A percentile compares a stretch with the other conserved stretches of the same genome.
phyloP scores from a whole-genome alignment of 2,888 invertebrate genomes.

The Rhodophaea formosa region DNA sequence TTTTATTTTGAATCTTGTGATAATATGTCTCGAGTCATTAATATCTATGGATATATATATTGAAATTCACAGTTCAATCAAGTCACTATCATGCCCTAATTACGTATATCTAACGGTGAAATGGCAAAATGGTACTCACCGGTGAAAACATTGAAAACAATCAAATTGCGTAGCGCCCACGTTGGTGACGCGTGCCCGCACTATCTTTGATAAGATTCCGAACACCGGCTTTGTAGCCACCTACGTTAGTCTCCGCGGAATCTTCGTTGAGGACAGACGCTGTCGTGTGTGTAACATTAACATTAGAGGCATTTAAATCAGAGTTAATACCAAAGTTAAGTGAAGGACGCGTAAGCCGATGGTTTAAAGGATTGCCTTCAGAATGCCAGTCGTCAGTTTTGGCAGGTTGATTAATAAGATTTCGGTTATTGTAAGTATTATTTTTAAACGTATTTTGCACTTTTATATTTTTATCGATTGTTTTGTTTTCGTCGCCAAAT shows the following conservation, averaged over 20 bases:
- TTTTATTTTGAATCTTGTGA: no score
- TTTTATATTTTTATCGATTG: neutral
- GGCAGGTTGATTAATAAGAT: constrained; percentile 11
- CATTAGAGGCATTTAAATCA: neutral
- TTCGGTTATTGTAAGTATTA: constrained; percentile 6
- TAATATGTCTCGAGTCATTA: no score
- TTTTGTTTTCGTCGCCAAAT: neutral
- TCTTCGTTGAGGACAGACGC: neutral
- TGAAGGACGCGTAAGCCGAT: constrained; percentile 13
- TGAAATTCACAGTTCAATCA: neutral
- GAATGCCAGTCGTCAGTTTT: constrained; percentile 15
- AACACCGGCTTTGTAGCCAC: neutral
- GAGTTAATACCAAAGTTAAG: constrained; percentile 7
- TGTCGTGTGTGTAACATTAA: no score
- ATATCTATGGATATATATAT: no score
- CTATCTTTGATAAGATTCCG: constrained; percentile 26
- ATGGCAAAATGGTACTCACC: neutral
- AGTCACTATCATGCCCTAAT: neutral
- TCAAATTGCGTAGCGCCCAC: constrained; percentile 20
- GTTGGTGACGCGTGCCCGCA: constrained; percentile 28
- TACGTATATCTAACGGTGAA: neutral
- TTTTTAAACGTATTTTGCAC: neutral
- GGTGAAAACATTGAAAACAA: constrained; percentile 7
- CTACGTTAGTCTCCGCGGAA: neutral
- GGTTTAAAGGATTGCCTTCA: constrained; percentile 11